Evolutionary conservation across 2,888 invertebrate species (phyloP).

Genomic region (Trichopria drosophilae): DNA sequence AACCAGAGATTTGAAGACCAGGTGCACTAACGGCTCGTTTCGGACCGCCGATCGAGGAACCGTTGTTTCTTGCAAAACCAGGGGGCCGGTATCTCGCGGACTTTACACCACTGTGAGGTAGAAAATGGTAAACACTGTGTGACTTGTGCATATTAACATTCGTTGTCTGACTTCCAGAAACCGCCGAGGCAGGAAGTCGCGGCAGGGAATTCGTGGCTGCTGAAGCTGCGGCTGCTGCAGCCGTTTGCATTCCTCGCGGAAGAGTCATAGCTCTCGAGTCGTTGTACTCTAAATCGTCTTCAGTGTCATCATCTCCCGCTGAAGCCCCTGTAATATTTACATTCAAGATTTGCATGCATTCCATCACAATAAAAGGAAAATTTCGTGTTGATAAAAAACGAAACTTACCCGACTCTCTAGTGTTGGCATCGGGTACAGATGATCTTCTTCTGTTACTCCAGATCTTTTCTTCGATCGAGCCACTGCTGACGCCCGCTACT

Average conservation of each 20-base stretch:
- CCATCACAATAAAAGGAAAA: too few relatives aligned
- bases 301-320: slow-evolving; percentile 56
- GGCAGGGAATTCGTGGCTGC: slow-evolving; percentile 77
- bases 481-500: slow-evolving; percentile 64
- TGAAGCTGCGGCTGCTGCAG: slow-evolving; percentile 50
- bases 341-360: too few relatives aligned
- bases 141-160: slow-evolving; percentile 64
- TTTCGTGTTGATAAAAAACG: too few relatives aligned
- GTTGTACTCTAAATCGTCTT: slow-evolving; percentile 52
- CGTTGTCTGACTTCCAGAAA: slow-evolving; percentile 37
- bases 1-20: slow-evolving; percentile 68
- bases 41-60: slow-evolving; percentile 58
- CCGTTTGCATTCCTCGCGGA: slow-evolving; percentile 66
- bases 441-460: slow-evolving; percentile 56
- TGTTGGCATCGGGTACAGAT: slow-evolving; percentile 56
- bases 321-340: slow-evolving; percentile 60
- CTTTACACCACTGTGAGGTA: slow-evolving; percentile 70
- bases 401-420: slow-evolving; percentile 52
- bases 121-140: slow-evolving; percentile 66
- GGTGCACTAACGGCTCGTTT: slow-evolving; percentile 77
- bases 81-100: slow-evolving; percentile 87
- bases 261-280: slow-evolving; percentile 64
- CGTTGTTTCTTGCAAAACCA: slow-evolving; percentile 68
- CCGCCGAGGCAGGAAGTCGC: slow-evolving; percentile 67
- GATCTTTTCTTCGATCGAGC: slow-evolving; percentile 55